A percentile compares a stretch with the other conserved stretches of the same genome.
Conservation (phyloP, 2,888 invertebrate species). For the Lepas anatifera region DNA sequence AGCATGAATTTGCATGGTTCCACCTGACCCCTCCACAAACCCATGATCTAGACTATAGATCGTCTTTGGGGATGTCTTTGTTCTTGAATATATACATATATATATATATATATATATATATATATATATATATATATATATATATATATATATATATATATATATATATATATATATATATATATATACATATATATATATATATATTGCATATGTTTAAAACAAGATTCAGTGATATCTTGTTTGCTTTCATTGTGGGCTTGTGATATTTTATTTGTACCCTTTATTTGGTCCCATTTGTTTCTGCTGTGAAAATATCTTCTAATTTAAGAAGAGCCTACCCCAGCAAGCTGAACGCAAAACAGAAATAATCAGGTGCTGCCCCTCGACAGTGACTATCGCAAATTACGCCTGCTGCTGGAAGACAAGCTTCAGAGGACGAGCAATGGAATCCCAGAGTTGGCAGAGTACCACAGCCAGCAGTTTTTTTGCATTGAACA, state of each 20-base stretch:
- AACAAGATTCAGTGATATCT: neutral
- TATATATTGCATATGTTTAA: neutral
- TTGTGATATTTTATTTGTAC: neutral
- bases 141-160: slow-evolving; percentile 13
- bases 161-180: slow-evolving; percentile 13
- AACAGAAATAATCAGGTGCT: too few relatives aligned
- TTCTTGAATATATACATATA: slow-evolving; percentile 9
- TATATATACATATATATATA: slow-evolving; percentile 13
- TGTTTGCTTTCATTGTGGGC: neutral
- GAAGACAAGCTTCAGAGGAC: too few relatives aligned
- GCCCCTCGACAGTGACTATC: too few relatives aligned
- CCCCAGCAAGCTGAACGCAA: too few relatives aligned
- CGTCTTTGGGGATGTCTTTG: too few relatives aligned
- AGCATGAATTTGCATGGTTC: too few relatives aligned
- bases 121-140: slow-evolving; percentile 9
- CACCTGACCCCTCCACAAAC: too few relatives aligned
- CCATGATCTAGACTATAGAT: too few relatives aligned
- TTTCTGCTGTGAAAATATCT: neutral
- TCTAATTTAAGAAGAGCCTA: neutral
- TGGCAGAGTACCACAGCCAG: too few relatives aligned
- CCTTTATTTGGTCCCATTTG: neutral
- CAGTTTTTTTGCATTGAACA: too few relatives aligned
- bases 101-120: slow-evolving; percentile 13
- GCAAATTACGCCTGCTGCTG: too few relatives aligned
- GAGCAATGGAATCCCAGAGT: too few relatives aligned